Conservation (phyloP, 2,888 invertebrate species). For the Chrysodeixis includens region DNA sequence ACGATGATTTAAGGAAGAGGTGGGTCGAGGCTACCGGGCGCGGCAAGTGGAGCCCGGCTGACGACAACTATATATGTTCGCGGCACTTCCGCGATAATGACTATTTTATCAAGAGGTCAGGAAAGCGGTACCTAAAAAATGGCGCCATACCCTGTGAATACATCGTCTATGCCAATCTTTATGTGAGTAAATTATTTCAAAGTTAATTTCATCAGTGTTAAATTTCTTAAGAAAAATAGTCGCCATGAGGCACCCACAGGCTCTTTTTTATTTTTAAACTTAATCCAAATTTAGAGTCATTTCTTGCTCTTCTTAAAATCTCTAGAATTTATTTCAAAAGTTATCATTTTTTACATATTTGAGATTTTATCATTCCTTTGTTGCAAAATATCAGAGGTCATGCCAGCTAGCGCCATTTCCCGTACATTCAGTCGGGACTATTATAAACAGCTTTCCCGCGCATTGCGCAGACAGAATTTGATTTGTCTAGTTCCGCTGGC, state of each 20-base stretch:
- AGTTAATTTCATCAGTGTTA: too few relatives aligned
- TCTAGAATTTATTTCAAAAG: too few relatives aligned
- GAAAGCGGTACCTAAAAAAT: slow-evolving; percentile 9
- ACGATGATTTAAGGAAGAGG: background rate
- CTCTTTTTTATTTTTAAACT: too few relatives aligned
- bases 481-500: background rate
- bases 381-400: background rate
- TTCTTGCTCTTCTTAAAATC: too few relatives aligned
- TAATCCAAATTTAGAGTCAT: too few relatives aligned
- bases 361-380: too few relatives aligned
- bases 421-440: background rate
- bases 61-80: slow-evolving; percentile 10
- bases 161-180: slow-evolving; percentile 12
- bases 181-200: slow-evolving; percentile 25
- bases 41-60: background rate
- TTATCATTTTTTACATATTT: too few relatives aligned
- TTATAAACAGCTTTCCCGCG: background rate
- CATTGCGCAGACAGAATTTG: background rate
- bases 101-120: slow-evolving; percentile 26
- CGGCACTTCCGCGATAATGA: slow-evolving; percentile 27
- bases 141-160: slow-evolving; percentile 29
- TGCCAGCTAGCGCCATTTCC: background rate
- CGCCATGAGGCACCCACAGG: too few relatives aligned
- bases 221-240: too few relatives aligned
- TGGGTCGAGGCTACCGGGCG: slow-evolving; percentile 2